Evolutionary conservation across 2,888 invertebrate species (phyloP), one percentile per base, ranked within the genome.

Genomic region (Fissipunctia ypsillon): DNA sequence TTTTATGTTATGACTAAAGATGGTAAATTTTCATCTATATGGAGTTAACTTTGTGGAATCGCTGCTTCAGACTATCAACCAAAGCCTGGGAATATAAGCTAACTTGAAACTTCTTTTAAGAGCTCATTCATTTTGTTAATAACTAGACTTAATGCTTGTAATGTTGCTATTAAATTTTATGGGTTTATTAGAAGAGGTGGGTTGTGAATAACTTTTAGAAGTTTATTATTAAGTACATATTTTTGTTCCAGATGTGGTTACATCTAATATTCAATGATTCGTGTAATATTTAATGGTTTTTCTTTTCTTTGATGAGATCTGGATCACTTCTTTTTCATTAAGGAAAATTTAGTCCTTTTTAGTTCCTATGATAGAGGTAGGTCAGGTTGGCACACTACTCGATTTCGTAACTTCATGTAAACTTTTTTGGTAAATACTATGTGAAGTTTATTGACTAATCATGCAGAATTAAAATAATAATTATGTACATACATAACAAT

Each of bases 1-100:
- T 96, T 96, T 96, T 94, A 96, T 93, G 95, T 92, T 90, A 95
- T 88, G 87, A 89, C 91, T 81, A 73, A 90, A 91, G 92, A 94
- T 91, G 92, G 90, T 88, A 93, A 95, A 95, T 94, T 94, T 94
- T 92, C 95, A 94, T 92, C 91, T 93, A 93, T 87, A 83, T 63
- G 76, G 60, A 65, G 83, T 72, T 12, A 78, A 86, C 68, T 86
- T 81, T 59, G 69, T 63, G 16, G 69, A 78, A 85, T 80, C 38
- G 84, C 73, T 76, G 31, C 71, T 81, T 78, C n/a, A 74, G 76
- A 67, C 76, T 77, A 84, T 85, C 80, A 80, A 85, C 35, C 43
- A 80, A 85, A 83, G 85, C 76, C 78, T 83, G 80, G 63, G 63
- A 69, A 66, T 83, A 77, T 73, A 72, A 84, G 80, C 81, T 81